Base-by-base conservation (phyloP, 2,888 invertebrate species). In the Microplitis manilae region DNA sequence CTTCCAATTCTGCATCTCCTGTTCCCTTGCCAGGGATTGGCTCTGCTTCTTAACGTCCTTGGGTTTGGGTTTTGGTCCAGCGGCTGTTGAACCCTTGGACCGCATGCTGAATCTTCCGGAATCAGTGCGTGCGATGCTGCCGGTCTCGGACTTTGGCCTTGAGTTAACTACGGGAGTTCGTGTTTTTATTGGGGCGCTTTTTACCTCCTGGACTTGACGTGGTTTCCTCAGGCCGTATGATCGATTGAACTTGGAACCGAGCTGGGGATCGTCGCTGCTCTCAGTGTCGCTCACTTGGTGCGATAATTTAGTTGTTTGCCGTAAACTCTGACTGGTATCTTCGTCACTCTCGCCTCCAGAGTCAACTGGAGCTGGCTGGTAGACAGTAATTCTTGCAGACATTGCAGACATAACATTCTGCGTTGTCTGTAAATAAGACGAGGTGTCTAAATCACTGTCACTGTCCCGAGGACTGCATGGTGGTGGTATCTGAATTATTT, bases 1-100 rank as follows among this genome's bases (percentile, higher is more conserved):
- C 88, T 97, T 96, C 98, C 98, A 98, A 91, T 98, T 98, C 89
- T 97, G 97, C 92, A 97, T 94, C 88, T 96, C 96, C 5, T 94
- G 94, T 89, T 97, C 97, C 89, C 94, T 93, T 70, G 94, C 91
- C 2, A 94, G 94, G 8, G 94, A 90, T 0, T 94, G 61, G n/a
- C 76, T 70, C 8, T 83, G 81, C 62, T 87, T 87, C 40, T 86
- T 87, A 15, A 78, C 64, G 72, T 87, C 86, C 72, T 86, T 87
- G 64, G 82, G 76, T 77, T 86, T 87, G 30, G 77, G 68, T 75
- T 86, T 87, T 62, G 80, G 71, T 15, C 79, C 79, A 82, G 76
- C 81, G 85, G 79, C 79, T 5, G 79, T 79, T 5, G 82, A 78
- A 69, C 81, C 75, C 82, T 83, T 85, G 38, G 79, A 81, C 64